Conservation (phyloP, 92 coral and sea anemone species). For the Zoanthus sansibaricus region DNA sequence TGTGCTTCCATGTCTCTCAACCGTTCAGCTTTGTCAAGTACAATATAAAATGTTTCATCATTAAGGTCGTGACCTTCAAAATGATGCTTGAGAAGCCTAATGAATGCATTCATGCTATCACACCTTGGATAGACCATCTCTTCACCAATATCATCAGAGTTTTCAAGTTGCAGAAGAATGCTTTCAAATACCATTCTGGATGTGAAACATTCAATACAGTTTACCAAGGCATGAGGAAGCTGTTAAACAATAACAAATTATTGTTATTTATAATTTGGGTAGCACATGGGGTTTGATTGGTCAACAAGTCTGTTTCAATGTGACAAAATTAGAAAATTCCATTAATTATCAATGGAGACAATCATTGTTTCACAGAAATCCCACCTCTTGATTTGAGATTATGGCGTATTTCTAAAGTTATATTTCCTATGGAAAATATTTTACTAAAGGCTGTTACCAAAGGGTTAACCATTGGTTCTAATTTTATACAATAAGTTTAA, state of each 20-base stretch:
- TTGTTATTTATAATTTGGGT: too few species aligned
- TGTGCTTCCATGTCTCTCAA: constrained; percentile 90
- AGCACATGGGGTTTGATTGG: too few species aligned
- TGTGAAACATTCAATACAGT: constrained; percentile 90
- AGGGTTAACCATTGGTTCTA: too few species aligned
- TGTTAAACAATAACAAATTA: constrained; percentile 41
- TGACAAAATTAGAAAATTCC: too few species aligned
- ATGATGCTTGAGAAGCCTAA: constrained; percentile 68
- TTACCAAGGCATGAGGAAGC: constrained; percentile 85
- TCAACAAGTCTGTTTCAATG: too few species aligned
- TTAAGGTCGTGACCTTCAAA: constrained; percentile 53
- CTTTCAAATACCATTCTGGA: constrained; percentile 82
- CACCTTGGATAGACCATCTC: constrained; percentile 65
- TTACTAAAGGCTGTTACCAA: too few species aligned
- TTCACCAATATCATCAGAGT: constrained; percentile 26
- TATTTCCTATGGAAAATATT: too few species aligned
- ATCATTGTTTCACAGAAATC: too few species aligned
- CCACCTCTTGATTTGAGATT: too few species aligned
- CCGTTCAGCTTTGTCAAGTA: constrained; percentile 93
- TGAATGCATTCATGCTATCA: constrained; percentile 92
- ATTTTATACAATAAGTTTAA: too few species aligned
- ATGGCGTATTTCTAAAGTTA: too few species aligned
- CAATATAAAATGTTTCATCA: constrained; percentile 81
- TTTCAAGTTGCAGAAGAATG: constrained; percentile 78
- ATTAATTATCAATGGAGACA: too few species aligned